Evolutionary conservation across 2,113 vertebrate genomes (phyloP), one percentile per base, ranked within the genome.

Genomic region (Carassius auratus): DNA sequence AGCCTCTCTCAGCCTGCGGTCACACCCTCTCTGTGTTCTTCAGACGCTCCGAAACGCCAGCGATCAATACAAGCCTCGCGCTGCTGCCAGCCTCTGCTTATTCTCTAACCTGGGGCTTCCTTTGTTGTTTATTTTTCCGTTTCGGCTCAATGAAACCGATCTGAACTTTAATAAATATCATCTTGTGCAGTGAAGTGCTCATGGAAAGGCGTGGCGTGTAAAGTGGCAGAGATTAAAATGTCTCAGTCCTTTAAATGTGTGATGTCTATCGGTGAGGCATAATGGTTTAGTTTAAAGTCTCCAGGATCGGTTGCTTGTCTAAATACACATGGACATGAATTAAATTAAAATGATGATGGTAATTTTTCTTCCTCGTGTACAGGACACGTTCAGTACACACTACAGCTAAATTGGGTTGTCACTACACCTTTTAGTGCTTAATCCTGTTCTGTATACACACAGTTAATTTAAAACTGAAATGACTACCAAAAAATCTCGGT

Each of bases 121-220:
- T 83, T 73, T 83, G 48, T 59, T 74, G 81, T 83, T 83, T 74
- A 73, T 83, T 83, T 83, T 83, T 57, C 81, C 4, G 68, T 74
- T 83, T 59, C 19, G 33, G 52, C 81, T 83, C 68, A 71, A 69
- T 81, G 80, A 81, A 81, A 81, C 80, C 21, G 15, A 83, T 83
- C 81, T 74, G 13, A 83, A 59, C 50, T 74, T 83, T 73, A 83
- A 83, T 83, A 83, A 83, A 83, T 83, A 83, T 55, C 68, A 71
- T 74, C 48, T 83, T 59, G 48, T 83, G 50, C 80, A 55, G 17
- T 42, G 66, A 83, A 73, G 50, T 9, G 15, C 21, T 13, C 62
- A 69, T 21, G 45, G 17, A 52, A 48, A 33, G 17, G 30, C 5
- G 5, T n/a, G 52, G 4, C 33, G 10, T 81, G 45, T 69, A 52